phyloP scores from a whole-genome alignment of 2,113 vertebrate species.

The Melanerpes aurifrons region DNA sequence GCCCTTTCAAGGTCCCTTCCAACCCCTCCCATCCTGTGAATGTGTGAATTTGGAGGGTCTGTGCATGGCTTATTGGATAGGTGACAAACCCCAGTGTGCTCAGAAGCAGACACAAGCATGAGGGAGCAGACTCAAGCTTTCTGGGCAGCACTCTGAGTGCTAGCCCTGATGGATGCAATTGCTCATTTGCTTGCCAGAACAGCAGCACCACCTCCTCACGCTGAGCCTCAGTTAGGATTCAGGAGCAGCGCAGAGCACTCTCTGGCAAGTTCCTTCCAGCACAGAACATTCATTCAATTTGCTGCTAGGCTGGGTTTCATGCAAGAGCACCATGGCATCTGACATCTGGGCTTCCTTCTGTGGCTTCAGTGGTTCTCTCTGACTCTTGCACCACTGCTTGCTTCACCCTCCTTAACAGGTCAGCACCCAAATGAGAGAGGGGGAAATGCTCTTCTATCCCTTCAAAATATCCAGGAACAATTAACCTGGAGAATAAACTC shows the following conservation, averaged over 20 bases:
- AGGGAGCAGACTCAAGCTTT: background rate
- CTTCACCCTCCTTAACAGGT: constrained; percentile 8
- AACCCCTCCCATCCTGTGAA: too few relatives aligned
- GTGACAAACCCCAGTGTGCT: background rate
- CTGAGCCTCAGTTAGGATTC: constrained; percentile 12
- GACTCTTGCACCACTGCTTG: background rate
- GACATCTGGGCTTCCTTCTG: background rate
- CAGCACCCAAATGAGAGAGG: background rate
- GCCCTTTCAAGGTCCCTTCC: too few relatives aligned
- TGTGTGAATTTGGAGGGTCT: background rate
- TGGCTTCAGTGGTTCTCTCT: constrained; percentile 4
- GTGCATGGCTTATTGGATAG: background rate
- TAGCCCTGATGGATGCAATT: background rate
- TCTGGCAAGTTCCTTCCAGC: constrained; percentile 5
- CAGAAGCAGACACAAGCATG: background rate
- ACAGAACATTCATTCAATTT: constrained; percentile 57
- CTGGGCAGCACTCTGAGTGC: background rate
- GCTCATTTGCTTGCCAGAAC: background rate
- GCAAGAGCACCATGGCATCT: background rate
- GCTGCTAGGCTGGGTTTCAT: constrained; percentile 20
- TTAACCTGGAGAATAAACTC: constrained; percentile 52
- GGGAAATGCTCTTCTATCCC: background rate
- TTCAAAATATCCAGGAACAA: constrained; percentile 54
- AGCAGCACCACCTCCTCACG: background rate
- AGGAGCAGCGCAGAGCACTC: background rate